phyloP scores from a whole-genome alignment of 1,140 invertebrate genomes.

The Ditylenchus dipsaci region DNA sequence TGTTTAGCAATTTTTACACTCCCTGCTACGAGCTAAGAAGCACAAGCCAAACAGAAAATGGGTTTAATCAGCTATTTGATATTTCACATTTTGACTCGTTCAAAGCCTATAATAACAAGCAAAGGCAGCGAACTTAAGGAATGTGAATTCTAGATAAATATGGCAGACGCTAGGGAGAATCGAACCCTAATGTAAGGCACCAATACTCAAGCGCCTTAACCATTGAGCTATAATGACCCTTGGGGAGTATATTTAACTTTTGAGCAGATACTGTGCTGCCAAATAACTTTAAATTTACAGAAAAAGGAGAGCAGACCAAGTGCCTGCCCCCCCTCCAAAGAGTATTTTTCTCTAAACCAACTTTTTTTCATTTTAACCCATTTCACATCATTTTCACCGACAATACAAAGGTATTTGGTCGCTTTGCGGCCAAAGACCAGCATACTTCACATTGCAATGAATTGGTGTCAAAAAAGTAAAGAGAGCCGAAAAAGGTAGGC shows the following conservation, averaged over 20 bases:
- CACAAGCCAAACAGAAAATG: background rate
- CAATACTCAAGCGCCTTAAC: background rate
- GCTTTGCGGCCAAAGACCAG: no score
- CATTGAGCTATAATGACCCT: no score
- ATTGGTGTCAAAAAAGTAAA: no score
- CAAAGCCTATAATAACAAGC: conserved; percentile 9
- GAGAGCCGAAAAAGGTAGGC: no score
- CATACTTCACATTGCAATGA: no score
- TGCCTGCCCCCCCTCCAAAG: no score
- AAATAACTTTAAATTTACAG: background rate
- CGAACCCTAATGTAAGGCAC: background rate
- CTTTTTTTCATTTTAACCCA: no score
- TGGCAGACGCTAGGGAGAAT: conserved; percentile 13
- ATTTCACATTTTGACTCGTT: conserved; percentile 44
- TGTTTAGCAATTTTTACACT: conserved; percentile 13
- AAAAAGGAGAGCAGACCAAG: no score
- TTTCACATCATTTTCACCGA: no score
- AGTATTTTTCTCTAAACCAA: no score
- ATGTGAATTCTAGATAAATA: background rate
- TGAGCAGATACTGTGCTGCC: background rate
- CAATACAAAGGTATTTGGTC: no score
- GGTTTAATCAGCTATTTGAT: conserved; percentile 13
- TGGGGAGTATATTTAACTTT: no score
- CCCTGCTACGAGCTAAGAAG: background rate
- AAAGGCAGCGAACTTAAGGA: conserved; percentile 44